Conservation (phyloP, 2,113 vertebrate genomes). For the Sinocyclocheilus grahami region DNA sequence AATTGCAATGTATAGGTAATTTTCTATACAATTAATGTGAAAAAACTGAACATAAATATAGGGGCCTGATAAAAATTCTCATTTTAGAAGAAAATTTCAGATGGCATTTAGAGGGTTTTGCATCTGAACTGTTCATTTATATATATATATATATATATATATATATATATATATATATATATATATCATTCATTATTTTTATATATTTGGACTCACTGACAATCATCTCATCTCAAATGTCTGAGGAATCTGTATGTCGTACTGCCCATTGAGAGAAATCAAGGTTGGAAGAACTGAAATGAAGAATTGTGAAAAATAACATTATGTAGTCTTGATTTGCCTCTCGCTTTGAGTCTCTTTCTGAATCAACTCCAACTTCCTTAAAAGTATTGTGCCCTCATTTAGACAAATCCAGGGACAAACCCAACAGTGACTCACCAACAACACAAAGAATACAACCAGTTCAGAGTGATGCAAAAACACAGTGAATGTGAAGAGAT, state of each 20-base stretch:
- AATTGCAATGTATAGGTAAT: too few species aligned
- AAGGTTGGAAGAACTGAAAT: not conserved
- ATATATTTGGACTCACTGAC: not conserved
- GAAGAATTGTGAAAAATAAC: not conserved
- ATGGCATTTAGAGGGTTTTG: too few species aligned
- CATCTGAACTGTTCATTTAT: too few species aligned
- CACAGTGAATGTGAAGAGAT: not conserved
- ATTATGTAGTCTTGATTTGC: not conserved
- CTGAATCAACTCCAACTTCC: not conserved
- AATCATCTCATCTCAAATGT: conserved; percentile 1
- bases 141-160: too few species aligned
- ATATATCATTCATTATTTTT: too few species aligned
- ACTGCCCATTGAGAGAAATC: not conserved
- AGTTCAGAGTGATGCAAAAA: too few species aligned
- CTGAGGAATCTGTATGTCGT: conserved; percentile 27
- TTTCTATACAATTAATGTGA: too few species aligned
- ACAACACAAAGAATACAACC: not conserved
- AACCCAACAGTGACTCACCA: conserved; percentile 23
- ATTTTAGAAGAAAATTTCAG: too few species aligned
- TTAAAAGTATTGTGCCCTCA: conserved; percentile 10
- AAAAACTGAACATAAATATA: too few species aligned
- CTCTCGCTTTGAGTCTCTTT: not conserved
- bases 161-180: too few species aligned
- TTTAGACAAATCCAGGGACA: conserved; percentile 24
- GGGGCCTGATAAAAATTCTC: too few species aligned